A percentile compares a stretch with the other conserved stretches of the same genome.
These are phyloP conservation scores for Hozukius guyotensis DNA, from an alignment of 2,797 vertebrate species.

Conservation along the genomic window DNA sequence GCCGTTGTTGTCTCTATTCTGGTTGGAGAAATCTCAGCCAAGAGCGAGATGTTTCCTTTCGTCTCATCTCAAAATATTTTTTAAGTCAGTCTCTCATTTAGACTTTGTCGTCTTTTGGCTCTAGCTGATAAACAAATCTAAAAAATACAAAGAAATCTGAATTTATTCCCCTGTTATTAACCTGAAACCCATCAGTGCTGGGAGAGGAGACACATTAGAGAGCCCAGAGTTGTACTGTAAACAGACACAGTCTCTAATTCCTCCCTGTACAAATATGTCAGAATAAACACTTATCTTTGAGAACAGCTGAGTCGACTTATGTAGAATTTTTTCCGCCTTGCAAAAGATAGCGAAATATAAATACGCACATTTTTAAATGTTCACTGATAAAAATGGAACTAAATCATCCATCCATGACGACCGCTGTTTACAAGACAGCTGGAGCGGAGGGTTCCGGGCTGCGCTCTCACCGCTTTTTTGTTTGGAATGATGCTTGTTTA, in stretches of 20 bases:
- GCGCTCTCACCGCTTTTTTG: conserved; percentile 51
- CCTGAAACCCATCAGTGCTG: conserved; percentile 47
- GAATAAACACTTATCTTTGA: conserved; percentile 65
- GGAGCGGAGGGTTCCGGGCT: conserved; percentile 58
- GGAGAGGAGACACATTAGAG: conserved; percentile 45
- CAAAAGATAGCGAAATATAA: conserved; percentile 66
- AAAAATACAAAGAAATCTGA: conserved; percentile 16
- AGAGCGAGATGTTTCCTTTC: conserved; percentile 54
- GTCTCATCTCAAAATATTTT: conserved; percentile 60
- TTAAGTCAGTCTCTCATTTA: conserved; percentile 57
- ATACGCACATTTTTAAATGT: conserved; percentile 64
- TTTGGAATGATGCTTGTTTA: conserved; percentile 75
- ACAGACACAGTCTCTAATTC: conserved; percentile 52
- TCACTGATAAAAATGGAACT: conserved; percentile 66
- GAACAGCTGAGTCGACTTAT: conserved; percentile 50
- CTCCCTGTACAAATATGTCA: conserved; percentile 55
- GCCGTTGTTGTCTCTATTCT: conserved; percentile 27
- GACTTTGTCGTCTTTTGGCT: conserved; percentile 63
- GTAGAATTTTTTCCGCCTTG: conserved; percentile 29
- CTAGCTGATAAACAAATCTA: conserved; percentile 48
- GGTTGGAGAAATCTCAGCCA: conserved; percentile 38
- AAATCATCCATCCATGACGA: conserved; percentile 58
- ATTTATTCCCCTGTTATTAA: conserved; percentile 46
- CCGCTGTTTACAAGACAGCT: conserved; percentile 71
- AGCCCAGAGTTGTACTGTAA: conserved; percentile 30